Percentiles rank a stretch among this genome's conserved stretches.
Evolutionary conservation across 2,797 vertebrate species (phyloP).

Genomic region (Myripristis murdjan): DNA sequence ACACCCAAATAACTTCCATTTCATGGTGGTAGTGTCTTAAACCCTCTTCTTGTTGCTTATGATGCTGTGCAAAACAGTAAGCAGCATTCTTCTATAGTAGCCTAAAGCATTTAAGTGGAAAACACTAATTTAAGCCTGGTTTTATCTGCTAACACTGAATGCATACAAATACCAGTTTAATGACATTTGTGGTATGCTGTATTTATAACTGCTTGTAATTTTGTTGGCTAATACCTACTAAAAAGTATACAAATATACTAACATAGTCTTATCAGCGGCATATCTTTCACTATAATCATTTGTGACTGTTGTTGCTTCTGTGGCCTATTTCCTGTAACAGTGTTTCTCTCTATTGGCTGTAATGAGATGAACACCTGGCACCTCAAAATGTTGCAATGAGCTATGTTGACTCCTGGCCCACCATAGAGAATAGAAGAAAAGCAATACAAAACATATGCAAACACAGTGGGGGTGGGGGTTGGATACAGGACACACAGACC

Average conservation of each 20-base stretch:
- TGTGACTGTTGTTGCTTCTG: neutral
- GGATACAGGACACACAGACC: constrained; percentile 50
- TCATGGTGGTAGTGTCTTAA: constrained; percentile 43
- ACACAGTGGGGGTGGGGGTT: constrained; percentile 30
- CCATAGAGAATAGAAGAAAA: constrained; percentile 26
- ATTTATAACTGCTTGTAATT: neutral
- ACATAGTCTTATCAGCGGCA: neutral
- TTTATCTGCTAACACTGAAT: neutral
- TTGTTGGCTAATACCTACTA: neutral
- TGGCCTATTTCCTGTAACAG: neutral
- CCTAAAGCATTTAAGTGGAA: constrained; percentile 28
- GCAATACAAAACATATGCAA: constrained; percentile 31
- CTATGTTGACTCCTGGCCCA: constrained; percentile 34
- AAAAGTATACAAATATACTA: neutral
- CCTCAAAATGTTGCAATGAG: constrained; percentile 23
- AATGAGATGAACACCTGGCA: constrained; percentile 26
- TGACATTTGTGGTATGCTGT: neutral
- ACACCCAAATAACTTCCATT: constrained; percentile 19
- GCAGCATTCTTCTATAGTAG: constrained; percentile 26
- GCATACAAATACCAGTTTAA: neutral
- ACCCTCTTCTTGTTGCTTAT: constrained; percentile 56
- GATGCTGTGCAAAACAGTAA: constrained; percentile 47
- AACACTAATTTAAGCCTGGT: neutral
- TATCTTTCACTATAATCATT: neutral
- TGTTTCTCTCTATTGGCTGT: neutral